A percentile compares a stretch with the other conserved stretches of the same genome.
phyloP scores from a whole-genome alignment of 2,797 vertebrate genomes.

The Oceanodroma leucorhoa region DNA sequence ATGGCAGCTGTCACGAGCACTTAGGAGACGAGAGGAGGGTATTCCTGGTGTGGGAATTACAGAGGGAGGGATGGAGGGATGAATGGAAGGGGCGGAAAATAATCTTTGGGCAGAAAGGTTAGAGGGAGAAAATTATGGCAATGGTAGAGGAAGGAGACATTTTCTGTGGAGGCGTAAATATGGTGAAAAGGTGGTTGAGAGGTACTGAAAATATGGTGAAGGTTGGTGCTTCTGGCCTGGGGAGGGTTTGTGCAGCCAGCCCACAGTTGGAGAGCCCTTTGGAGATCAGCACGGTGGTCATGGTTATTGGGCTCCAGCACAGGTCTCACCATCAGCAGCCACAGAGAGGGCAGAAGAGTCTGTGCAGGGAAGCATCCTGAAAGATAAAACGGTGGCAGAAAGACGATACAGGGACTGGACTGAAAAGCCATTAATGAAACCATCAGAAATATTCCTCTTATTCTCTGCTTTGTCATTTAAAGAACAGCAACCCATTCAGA shows the following conservation, averaged over 20 bases:
- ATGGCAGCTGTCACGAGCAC: slow-evolving; percentile 57
- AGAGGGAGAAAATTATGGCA: background rate
- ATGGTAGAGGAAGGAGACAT: rapidly evolving
- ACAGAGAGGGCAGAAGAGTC: background rate
- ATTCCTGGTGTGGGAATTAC: background rate
- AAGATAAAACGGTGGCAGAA: background rate
- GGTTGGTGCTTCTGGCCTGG: background rate
- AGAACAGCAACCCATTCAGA: background rate
- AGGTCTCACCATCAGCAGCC: background rate
- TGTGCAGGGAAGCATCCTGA: background rate
- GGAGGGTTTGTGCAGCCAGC: background rate
- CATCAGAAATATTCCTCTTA: background rate
- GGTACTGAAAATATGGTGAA: background rate
- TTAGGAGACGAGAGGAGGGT: background rate
- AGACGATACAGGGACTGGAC: background rate
- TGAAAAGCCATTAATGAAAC: background rate
- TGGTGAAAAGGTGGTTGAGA: background rate
- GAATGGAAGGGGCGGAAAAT: background rate
- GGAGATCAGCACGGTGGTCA: background rate
- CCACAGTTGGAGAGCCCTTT: background rate
- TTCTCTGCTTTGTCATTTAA: background rate
- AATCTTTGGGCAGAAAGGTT: background rate
- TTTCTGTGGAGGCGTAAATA: background rate
- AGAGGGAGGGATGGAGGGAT: background rate
- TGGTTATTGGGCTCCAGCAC: background rate